Evolutionary conservation across 1,140 invertebrate genomes (phyloP).

Genomic region (Ostrea edulis): DNA sequence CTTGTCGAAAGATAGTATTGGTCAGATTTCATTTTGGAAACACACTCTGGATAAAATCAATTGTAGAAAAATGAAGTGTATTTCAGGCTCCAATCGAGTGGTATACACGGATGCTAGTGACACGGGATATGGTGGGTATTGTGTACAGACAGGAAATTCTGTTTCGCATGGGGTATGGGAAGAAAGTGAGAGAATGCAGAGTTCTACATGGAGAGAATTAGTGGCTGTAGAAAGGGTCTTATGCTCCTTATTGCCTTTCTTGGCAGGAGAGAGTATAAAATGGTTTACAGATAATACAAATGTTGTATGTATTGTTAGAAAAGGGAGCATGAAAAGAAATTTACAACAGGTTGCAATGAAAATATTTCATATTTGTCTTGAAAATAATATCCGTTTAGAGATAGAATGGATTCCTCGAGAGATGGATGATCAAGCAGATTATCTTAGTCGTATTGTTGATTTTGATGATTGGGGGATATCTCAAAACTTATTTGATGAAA

Average conservation of each 20-base stretch:
- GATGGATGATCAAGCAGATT: conserved; percentile 45
- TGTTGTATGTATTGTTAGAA: background rate
- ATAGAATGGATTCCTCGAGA: conserved; percentile 45
- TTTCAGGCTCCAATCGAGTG: background rate
- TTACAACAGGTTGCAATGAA: background rate
- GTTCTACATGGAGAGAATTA: no score
- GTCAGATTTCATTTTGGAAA: conserved; percentile 31
- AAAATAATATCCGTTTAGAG: conserved; percentile 41
- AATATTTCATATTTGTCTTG: background rate
- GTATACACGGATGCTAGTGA: conserved; percentile 3
- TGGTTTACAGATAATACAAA: background rate
- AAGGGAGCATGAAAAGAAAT: background rate
- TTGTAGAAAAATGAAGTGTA: background rate
- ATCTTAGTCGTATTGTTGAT: conserved; percentile 39
- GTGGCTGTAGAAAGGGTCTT: background rate
- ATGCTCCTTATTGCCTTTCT: background rate
- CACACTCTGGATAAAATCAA: background rate
- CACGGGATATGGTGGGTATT: background rate
- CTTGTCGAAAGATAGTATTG: conserved; percentile 25
- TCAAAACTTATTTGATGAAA: conserved; percentile 10
- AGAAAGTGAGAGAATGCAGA: background rate
- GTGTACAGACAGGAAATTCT: background rate
- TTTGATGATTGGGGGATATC: conserved; percentile 50
- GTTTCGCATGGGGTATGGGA: background rate
- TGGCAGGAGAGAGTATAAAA: background rate